Base-by-base conservation (phyloP, 2,797 vertebrate genomes). In the Poecilia velifera region DNA sequence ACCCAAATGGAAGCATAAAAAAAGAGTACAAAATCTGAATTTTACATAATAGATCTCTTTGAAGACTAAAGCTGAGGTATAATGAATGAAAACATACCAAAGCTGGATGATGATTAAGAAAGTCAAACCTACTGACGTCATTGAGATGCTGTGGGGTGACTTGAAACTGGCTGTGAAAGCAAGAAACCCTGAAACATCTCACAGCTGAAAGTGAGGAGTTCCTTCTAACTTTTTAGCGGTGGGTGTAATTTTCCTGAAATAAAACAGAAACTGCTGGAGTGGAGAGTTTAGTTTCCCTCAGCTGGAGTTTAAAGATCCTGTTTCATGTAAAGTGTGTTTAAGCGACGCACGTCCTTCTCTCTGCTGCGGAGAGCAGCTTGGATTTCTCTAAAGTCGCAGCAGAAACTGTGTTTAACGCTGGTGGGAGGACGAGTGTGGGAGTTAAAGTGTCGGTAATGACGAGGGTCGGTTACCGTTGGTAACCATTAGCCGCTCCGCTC, bases 331-430 rank as follows among this genome's bases (percentile, higher is more conserved):
- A 73, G 75, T 76, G 51, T 5, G 75, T 66, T 77, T 39, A 18
- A 78, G 36, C 8, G 68, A 36, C 13, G 59, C 41, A 28, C 20
- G 47, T 86, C 51, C 76, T 70, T 83, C 82, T 89, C 87, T 87
- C 94, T 92, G 78, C 92, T 87, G 90, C 87, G 3, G 78, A 91
- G 90, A 84, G 82, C 90, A 95, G 95, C 93, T 95, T 94, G 91
- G 87, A 87, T 90, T 83, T 84, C 82, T 64, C 43, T 76, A 5
- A 28, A 64, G 31, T 64, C 14, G 62, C 62, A 18, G 62, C 31
- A 3, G 31, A 64, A 36, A 64, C 14, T 9, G 62, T 36, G 77
- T 86, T 73, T 81, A 59, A 18, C 51, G 76, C 46, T 55, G 3
- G 79, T 39, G 76, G 78, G 77, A 14, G 77, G 78, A 64, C 22